Conservation (phyloP, 2,888 invertebrate genomes). For the Mantis religiosa region DNA sequence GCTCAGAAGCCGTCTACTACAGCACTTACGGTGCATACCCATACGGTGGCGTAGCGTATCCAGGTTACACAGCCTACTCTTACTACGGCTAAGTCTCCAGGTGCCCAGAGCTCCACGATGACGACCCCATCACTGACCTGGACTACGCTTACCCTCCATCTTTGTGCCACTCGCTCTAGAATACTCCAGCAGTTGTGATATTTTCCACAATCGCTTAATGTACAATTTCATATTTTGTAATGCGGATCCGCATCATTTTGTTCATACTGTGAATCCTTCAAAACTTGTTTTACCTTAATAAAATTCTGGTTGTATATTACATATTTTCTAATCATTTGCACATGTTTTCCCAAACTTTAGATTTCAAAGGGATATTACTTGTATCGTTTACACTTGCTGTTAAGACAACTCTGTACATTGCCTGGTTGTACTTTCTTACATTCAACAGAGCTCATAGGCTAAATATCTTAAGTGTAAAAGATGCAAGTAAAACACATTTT, state of each 20-base stretch:
- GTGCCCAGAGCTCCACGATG: not conserved
- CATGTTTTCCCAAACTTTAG: too few relatives aligned
- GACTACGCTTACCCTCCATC: not conserved
- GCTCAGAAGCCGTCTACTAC: constrained; percentile 7
- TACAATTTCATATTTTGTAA: not conserved
- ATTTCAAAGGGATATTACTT: too few relatives aligned
- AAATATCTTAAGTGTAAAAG: too few relatives aligned
- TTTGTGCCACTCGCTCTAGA: too few relatives aligned
- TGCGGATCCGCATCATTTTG: not conserved
- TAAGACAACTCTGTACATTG: too few relatives aligned
- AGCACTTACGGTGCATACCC: not conserved
- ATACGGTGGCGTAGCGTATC: not conserved
- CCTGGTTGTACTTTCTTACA: too few relatives aligned
- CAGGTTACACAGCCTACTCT: not conserved
- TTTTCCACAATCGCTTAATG: not conserved
- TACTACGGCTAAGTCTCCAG: not conserved
- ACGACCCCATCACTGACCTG: not conserved
- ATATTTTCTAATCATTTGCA: too few relatives aligned
- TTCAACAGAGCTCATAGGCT: too few relatives aligned
- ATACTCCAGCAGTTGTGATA: not conserved
- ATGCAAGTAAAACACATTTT: too few relatives aligned
- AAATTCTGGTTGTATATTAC: not conserved
- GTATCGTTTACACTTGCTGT: too few relatives aligned
- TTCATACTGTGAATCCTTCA: not conserved
- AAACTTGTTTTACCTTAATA: not conserved